Evolutionary conservation across 2,888 invertebrate species (phyloP).

Genomic region (Meiosimyza decipiens): DNA sequence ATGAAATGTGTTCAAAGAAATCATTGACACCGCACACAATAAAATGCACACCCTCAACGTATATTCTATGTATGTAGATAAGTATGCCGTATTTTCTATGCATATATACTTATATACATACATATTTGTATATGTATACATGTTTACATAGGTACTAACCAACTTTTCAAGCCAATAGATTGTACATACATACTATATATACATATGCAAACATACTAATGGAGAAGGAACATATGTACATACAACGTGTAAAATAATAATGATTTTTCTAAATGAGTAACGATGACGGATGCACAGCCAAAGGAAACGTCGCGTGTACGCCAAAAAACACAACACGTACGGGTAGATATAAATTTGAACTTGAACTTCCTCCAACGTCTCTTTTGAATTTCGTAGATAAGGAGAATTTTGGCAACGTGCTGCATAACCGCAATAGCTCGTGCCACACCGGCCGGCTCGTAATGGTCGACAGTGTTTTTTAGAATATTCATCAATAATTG

Average conservation of each 20-base stretch:
- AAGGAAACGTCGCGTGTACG: too few species aligned
- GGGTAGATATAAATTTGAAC: slow-evolving; percentile 35
- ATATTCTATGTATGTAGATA: not conserved
- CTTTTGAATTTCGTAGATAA: not conserved
- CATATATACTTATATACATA: slow-evolving; percentile 27
- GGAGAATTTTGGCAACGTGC: slow-evolving; percentile 19
- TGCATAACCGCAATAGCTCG: not conserved
- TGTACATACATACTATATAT: slow-evolving; percentile 7
- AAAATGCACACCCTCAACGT: not conserved
- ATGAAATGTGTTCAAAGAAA: too few species aligned
- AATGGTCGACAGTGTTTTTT: not conserved
- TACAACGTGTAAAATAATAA: too few species aligned
- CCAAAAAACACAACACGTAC: too few species aligned
- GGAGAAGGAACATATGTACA: too few species aligned
- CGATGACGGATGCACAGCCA: too few species aligned
- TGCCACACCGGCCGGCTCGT: slow-evolving; percentile 15
- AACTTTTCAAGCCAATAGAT: not conserved
- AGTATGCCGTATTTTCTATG: slow-evolving; percentile 5
- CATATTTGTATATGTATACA: not conserved
- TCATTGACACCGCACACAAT: too few species aligned
- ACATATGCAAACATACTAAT: slow-evolving; percentile 5
- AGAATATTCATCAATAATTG: too few species aligned
- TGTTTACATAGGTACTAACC: not conserved
- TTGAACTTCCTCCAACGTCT: slow-evolving; percentile 38
- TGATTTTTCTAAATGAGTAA: too few species aligned